Conservation (phyloP, 2,113 vertebrate species). For the Atractosteus spatula region DNA sequence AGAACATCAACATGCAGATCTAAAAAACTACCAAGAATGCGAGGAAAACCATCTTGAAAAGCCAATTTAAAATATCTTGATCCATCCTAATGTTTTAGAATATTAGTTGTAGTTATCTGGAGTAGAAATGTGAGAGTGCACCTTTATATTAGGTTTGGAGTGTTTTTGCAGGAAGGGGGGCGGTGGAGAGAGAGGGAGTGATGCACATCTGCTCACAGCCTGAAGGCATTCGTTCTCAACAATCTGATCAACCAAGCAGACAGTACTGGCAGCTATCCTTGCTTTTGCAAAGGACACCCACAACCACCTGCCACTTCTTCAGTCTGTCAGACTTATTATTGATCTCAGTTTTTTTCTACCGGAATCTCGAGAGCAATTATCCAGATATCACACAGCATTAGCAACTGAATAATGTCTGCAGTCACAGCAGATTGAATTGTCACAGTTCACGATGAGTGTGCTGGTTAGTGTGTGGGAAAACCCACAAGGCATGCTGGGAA, state of each 20-base stretch:
- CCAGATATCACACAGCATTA: conserved; percentile 1
- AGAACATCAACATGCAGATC: too few species aligned
- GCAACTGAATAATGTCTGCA: not conserved
- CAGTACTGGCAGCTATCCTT: not conserved
- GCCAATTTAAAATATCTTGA: too few species aligned
- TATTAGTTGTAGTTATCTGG: not conserved
- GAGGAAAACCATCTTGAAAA: too few species aligned
- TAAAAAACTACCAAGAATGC: too few species aligned
- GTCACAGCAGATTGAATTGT: conserved; percentile 18
- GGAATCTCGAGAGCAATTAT: too few species aligned
- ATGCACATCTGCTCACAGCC: conserved; percentile 1
- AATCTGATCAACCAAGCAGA: conserved; percentile 2
- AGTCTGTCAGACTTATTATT: conserved; percentile 1
- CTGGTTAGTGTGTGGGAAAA: too few species aligned
- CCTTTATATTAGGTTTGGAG: not conserved
- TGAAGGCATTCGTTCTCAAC: not conserved
- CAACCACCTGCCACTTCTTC: not conserved
- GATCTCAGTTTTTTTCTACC: not conserved
- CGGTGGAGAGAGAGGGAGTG: not conserved
- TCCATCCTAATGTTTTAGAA: too few species aligned
- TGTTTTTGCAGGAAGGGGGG: not conserved
- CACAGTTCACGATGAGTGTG: not conserved
- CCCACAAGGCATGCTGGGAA: too few species aligned
- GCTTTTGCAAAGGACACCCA: conserved; percentile 1
- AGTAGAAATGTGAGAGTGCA: not conserved